Evolutionary conservation across 53 echinoderm and acorn worm species (phyloP), one percentile per base, ranked within the genome.

Genomic region (Temnopleurus reevesii): DNA sequence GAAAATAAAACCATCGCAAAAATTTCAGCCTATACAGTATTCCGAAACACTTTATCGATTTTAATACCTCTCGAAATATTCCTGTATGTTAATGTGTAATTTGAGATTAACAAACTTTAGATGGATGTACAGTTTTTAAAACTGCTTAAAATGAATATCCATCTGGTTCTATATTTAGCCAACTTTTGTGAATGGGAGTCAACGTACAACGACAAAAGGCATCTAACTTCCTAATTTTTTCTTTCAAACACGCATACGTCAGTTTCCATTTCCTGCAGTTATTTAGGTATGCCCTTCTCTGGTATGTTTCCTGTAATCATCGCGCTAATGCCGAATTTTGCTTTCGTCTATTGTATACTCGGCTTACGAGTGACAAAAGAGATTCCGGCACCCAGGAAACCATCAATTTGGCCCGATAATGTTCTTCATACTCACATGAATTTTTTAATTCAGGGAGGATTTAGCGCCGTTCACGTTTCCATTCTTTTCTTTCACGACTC

Each of bases 381-480:
- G 41, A 36, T 71, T 41, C 21, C 21, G 1, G 0, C 4, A 38
- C 15, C 46, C 47, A 79, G 79, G 79, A 79, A 79, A 79, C 10
- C 46, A 49, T 79, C 49, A 49, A 79, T 79, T 79, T 79, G 5
- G 79, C n/a, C 46, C 27, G 79, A 79, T 79, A 49, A 79, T 79
- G 46, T 79, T 46, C 41, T 47, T 79, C 79, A 79, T 12, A 29
- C 79, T 79, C 79, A 79, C 79, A 79, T 79, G 79, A 79, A 79
- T 47, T 79, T 26, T 49, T 49, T 79, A 79, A 79, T 79, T 26
- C 79, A 47, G 29, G 17, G 27, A 12, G 79, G 79, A 79, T 79
- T 79, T 49, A 79, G 27, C 79, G 28, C 30, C 49, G 27, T 79
- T 47, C 79, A 79, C 79, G 49, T 79, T 44, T 79, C 79, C 49